These are phyloP conservation scores for Apantesis nais DNA, from an alignment of 2,888 invertebrate species.

Conservation along the genomic window DNA sequence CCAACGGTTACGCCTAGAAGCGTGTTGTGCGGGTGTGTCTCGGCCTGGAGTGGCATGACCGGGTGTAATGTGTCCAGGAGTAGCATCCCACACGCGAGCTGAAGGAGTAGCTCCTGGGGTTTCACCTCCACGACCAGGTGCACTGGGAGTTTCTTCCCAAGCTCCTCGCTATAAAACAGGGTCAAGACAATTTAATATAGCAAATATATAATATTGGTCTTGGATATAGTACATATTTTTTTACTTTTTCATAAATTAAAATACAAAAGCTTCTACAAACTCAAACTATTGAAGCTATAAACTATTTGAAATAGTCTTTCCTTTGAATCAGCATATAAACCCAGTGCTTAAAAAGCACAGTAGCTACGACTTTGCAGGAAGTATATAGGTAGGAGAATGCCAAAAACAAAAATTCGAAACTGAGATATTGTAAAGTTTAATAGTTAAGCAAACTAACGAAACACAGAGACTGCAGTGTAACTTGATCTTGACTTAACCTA, in stretches of 20 bases:
- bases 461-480: not conserved
- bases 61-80: conserved; percentile 96
- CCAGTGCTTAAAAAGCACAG: not conserved
- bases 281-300: no score
- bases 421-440: no score
- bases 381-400: no score
- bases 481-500: not conserved
- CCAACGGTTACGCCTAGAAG: conserved; percentile 97
- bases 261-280: not conserved
- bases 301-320: no score
- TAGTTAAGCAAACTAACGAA: not conserved
- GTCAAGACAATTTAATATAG: not conserved
- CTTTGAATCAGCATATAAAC: no score
- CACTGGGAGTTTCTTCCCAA: conserved; percentile 98
- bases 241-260: no score
- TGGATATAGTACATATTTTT: not conserved
- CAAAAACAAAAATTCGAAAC: no score
- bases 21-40: conserved; percentile 91
- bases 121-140: conserved; percentile 90
- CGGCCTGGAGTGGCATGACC: conserved; percentile 93
- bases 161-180: conserved; percentile 74
- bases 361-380: not conserved
- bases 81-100: conserved; percentile 98
- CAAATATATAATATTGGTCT: not conserved
- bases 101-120: conserved; percentile 97